A percentile compares a stretch with the other conserved stretches of the same genome.
Evolutionary conservation across 1,140 invertebrate genomes (phyloP).

Genomic region (Temnothorax curvispinosus): DNA sequence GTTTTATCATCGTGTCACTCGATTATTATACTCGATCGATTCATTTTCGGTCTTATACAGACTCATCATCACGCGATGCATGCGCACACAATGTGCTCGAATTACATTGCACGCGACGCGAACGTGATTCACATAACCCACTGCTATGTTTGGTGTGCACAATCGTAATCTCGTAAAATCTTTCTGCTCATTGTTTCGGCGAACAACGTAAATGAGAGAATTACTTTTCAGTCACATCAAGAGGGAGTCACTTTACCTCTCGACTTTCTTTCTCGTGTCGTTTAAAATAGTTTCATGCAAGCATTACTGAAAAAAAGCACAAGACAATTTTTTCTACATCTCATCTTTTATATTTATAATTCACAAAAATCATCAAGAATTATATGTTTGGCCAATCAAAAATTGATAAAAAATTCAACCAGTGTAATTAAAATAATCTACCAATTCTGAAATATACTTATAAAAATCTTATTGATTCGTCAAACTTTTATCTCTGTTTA

Average conservation of each 20-base stretch:
- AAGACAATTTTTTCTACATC: not conserved
- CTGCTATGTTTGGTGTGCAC: slow-evolving; percentile 56
- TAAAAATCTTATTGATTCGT: not conserved
- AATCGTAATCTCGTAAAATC: slow-evolving; percentile 14
- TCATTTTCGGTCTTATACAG: not conserved
- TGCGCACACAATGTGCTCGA: not conserved
- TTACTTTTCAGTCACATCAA: not conserved
- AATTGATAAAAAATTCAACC: slow-evolving; percentile 1
- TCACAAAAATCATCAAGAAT: not conserved
- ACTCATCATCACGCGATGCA: slow-evolving; percentile 16
- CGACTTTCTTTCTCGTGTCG: not conserved
- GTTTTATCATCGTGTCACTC: not conserved
- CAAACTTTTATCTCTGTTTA: not conserved
- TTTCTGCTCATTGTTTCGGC: slow-evolving; percentile 46
- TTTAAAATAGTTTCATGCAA: not conserved
- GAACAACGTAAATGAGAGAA: slow-evolving; percentile 19
- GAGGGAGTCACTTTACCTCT: not conserved
- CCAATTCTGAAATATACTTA: not conserved
- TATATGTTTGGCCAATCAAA: not conserved
- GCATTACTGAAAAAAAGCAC: too few relatives aligned
- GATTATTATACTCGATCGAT: not conserved
- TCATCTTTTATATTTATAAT: not conserved
- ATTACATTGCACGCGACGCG: slow-evolving; percentile 60
- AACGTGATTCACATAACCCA: slow-evolving; percentile 70
- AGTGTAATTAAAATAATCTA: not conserved